Evolutionary conservation across 2,797 vertebrate genomes (phyloP), one percentile per base, ranked within the genome.

Genomic region (Gadopsis marmoratus): DNA sequence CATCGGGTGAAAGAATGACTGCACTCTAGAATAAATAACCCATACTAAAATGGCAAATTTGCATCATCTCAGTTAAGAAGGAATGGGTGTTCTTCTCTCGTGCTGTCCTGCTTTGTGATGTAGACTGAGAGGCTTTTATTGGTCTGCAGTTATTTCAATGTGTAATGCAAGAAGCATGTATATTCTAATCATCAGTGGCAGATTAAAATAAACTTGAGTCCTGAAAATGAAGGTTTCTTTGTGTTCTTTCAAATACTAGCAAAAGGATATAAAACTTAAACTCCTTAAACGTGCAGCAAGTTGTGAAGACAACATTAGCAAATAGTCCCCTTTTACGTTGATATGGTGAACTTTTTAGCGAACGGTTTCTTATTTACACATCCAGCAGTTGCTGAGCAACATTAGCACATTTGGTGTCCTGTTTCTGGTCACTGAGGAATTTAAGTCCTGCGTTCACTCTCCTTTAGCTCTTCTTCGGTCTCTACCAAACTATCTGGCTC

Each of bases 61-160:
- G 2, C 70, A 64, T 78, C 7, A 43, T 71, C 64, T 53, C 35
- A 43, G 26, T 61, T 48, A 41, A 50, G 14, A 60, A 23, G 7
- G 1, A 41, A 16, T 19, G 3, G 5, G 2, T 51, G 43, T 33
- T 67, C 17, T 63, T 72, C 33, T 56, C 7, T 0, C 35, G n/a
- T 61, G 37, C 47, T 65, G 53, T 2, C 10, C 29, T 50, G 41
- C 41, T 70, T 23, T 73, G 43, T 9, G 54, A 53, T 16, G 6
- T n/a, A 13, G 78, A 74, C 26, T 48, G 8, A 59, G 43, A 58
- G 31, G 55, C n/a, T 76, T 76, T 21, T 41, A 65, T 43, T 45
- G 11, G 0, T 19, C 7, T 4, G 17, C 26, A 35, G 9, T 33
- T 63, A 31, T 45, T 41, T 59, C 3, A 43, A 4, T 59, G n/a